Conservation (phyloP, 2,888 invertebrate genomes). For the Diaprepes abbreviatus region DNA sequence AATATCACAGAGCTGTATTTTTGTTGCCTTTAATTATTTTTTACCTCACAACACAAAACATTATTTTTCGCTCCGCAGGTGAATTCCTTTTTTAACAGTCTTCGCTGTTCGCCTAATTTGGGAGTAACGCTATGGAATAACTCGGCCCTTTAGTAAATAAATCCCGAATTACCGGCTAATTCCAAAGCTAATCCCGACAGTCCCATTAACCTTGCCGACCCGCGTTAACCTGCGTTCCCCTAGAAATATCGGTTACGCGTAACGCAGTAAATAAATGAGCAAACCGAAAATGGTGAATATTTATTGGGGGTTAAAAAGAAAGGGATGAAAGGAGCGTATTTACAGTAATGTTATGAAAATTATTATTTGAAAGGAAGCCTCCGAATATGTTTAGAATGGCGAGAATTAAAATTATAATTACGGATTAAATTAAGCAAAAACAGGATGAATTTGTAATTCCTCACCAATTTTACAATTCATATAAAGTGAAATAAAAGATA, state of each 20-base stretch:
- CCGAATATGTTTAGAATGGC: too few relatives aligned
- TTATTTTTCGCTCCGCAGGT: constrained; percentile 10
- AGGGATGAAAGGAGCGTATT: too few relatives aligned
- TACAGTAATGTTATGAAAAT: too few relatives aligned
- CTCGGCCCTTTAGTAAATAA: constrained; percentile 26
- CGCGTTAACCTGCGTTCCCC: constrained; percentile 28
- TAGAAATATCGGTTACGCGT: constrained; percentile 26
- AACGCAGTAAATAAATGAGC: constrained; percentile 1
- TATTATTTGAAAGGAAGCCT: too few relatives aligned
- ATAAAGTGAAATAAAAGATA: too few relatives aligned
- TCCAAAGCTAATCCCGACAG: constrained; percentile 30
- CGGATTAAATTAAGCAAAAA: too few relatives aligned
- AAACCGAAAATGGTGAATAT: neutral
- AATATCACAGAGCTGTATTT: too few relatives aligned
- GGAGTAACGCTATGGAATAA: constrained; percentile 20
- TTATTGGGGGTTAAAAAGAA: neutral
- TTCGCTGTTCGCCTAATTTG: constrained; percentile 23
- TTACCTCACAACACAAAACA: too few relatives aligned
- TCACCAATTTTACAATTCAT: too few relatives aligned
- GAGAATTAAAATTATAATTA: too few relatives aligned
- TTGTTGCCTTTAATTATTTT: too few relatives aligned
- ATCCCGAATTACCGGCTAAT: constrained; percentile 33
- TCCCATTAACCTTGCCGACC: constrained; percentile 27
- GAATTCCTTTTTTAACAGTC: constrained; percentile 21
- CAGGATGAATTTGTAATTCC: too few relatives aligned